Evolutionary conservation across 2,888 invertebrate species (phyloP), one percentile per base, ranked within the genome.

Genomic region (Teleiodes luculella): DNA sequence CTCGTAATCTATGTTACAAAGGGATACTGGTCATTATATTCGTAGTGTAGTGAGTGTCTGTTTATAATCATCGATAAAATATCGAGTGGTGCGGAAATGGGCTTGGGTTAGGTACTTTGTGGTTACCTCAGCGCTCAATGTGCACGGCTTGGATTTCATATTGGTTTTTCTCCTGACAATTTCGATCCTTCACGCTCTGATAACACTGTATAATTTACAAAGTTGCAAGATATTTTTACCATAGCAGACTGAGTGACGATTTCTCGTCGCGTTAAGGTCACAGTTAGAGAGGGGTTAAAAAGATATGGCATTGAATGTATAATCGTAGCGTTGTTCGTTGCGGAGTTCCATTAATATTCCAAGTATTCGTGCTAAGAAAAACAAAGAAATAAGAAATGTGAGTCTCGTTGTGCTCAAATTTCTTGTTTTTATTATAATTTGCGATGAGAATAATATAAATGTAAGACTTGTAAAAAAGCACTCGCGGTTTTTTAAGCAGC

Each of bases 31-130:
- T 67, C 64, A 67, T 67, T 58, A 65, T 62, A 68, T 70, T 70
- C 71, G 70, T 63, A 57, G 59, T 63, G 62, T 63, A 61, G 64
- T n/a, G n/a, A n/a, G 54, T 48, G 61, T 53, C 56, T 57, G 55
- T 49, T 63, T 67, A 72, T 68, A 67, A 69, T 74, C 73, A 75
- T 72, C 61, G 65, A 65, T 67, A 67, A 66, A 67, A 64, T 69
- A 70, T 72, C 70, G 66, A 68, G 64, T 72, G 66, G 73, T 70
- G 69, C 80, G 81, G 84, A 83, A 81, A 80, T 53, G 46, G 18
- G 53, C 63, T 60, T 51, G 31, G n/a, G n/a, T n/a, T n/a, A n/a
- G 16, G 33, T 31, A 62, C 55, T 59, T 59, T 70, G 71, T 58
- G 69, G 69, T 68, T 66, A 55, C 59, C 57, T 54, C 61, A 58